Percentiles rank a stretch among this genome's conserved stretches.
These are phyloP conservation scores for Eupithecia insigniata DNA, from an alignment of 2,888 invertebrate genomes.

Conservation along the genomic window DNA sequence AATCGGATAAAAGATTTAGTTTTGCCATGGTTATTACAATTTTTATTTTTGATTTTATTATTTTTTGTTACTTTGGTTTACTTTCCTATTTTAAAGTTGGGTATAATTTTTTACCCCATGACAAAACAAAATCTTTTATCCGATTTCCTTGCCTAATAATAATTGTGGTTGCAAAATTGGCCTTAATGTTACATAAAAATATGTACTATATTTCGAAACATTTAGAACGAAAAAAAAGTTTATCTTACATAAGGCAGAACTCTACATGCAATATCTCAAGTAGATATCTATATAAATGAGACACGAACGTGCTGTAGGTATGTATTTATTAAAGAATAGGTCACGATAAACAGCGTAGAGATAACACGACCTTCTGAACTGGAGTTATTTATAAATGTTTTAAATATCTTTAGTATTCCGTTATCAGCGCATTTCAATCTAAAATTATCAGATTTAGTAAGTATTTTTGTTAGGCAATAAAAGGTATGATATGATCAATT, in stretches of 20 bases:
- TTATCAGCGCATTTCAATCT: neutral
- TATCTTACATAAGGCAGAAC: neutral
- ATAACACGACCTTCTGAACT: constrained; percentile 11
- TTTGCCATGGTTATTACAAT: too few relatives aligned
- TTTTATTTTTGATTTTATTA: too few relatives aligned
- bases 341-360: neutral
- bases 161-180: too few relatives aligned
- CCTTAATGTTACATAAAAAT: too few relatives aligned
- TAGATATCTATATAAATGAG: neutral
- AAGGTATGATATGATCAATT: neutral
- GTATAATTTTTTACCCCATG: too few relatives aligned
- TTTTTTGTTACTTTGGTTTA: too few relatives aligned
- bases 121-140: too few relatives aligned
- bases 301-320: neutral
- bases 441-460: neutral
- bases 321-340: neutral
- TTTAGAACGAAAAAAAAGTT: neutral
- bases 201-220: neutral
- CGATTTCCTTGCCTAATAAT: too few relatives aligned
- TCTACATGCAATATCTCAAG: neutral
- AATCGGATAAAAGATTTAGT: too few relatives aligned
- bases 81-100: too few relatives aligned
- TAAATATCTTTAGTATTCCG: neutral
- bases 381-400: neutral
- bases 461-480: neutral